Conservation (phyloP, 2,113 vertebrate species). For the Sceloporus undulatus region DNA sequence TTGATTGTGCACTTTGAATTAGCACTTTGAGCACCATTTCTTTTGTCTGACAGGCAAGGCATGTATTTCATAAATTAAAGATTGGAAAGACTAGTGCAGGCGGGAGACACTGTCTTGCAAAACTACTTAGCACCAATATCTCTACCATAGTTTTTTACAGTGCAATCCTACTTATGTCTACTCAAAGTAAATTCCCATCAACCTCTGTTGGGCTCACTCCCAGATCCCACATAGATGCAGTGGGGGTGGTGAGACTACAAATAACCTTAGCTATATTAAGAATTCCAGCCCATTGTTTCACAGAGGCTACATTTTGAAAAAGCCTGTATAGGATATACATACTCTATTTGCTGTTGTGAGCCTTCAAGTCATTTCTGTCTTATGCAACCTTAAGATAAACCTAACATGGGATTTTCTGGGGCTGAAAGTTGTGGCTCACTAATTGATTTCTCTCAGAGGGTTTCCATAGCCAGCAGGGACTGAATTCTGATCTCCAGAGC, state of each 20-base stretch:
- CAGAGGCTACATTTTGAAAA: background rate
- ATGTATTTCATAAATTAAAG: background rate
- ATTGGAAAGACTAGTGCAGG: background rate
- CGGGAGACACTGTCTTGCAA: background rate
- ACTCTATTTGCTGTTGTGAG: background rate
- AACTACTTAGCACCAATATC: background rate
- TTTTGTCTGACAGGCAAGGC: background rate
- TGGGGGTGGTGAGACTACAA: too few relatives aligned
- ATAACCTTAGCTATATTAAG: background rate
- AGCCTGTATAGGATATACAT: background rate
- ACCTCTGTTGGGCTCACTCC: background rate
- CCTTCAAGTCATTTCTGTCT: too few relatives aligned
- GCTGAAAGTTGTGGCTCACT: too few relatives aligned
- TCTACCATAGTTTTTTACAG: background rate
- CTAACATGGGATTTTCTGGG: too few relatives aligned
- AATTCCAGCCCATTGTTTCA: background rate
- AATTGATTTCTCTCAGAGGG: too few relatives aligned
- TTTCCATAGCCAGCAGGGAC: too few relatives aligned
- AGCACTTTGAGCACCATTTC: background rate
- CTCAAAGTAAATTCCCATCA: background rate
- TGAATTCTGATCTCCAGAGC: too few relatives aligned
- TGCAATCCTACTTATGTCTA: too few relatives aligned
- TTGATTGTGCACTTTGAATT: background rate
- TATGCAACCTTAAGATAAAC: too few relatives aligned
- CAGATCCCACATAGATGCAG: background rate